These are phyloP conservation scores for Eupsilia transversa DNA, from an alignment of 2,888 invertebrate species.

Conservation along the genomic window DNA sequence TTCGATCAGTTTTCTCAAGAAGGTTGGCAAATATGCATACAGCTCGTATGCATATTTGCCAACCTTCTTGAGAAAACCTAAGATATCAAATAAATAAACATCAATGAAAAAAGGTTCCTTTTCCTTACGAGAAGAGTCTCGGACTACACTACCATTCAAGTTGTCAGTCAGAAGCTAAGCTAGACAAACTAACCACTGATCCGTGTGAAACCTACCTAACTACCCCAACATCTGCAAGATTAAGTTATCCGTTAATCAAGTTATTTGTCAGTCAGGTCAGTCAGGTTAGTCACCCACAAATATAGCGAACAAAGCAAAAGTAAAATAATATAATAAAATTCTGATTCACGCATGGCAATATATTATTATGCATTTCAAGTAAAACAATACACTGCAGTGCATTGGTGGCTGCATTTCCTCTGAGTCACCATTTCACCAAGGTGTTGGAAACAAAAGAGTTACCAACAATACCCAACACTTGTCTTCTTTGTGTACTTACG, in stretches of 20 bases:
- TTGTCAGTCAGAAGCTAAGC: background rate
- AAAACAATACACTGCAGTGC: conserved; percentile 50
- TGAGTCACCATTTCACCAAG: conserved; percentile 43
- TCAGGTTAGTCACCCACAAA: conserved; percentile 7
- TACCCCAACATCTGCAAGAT: background rate
- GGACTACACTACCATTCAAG: too few relatives aligned
- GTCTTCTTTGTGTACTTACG: conserved; percentile 44
- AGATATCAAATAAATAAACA: background rate
- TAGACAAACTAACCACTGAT: background rate
- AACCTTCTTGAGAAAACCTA: background rate
- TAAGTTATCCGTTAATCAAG: background rate
- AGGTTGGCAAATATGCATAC: too few relatives aligned
- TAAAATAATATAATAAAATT: conserved; percentile 14
- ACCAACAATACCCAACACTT: conserved; percentile 41
- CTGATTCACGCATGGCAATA: conserved; percentile 48
- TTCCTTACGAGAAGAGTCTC: background rate
- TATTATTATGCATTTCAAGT: conserved; percentile 45
- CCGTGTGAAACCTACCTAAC: background rate
- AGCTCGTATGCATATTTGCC: background rate
- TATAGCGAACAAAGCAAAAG: conserved; percentile 20
- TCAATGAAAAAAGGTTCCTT: background rate
- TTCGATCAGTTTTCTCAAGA: too few relatives aligned
- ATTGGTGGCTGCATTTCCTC: conserved; percentile 18
- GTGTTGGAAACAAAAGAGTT: conserved; percentile 47
- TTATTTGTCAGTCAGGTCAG: background rate